These are phyloP conservation scores for Drosophila nebulosa DNA, from an alignment of 1,140 invertebrate genomes.

Conservation along the genomic window DNA sequence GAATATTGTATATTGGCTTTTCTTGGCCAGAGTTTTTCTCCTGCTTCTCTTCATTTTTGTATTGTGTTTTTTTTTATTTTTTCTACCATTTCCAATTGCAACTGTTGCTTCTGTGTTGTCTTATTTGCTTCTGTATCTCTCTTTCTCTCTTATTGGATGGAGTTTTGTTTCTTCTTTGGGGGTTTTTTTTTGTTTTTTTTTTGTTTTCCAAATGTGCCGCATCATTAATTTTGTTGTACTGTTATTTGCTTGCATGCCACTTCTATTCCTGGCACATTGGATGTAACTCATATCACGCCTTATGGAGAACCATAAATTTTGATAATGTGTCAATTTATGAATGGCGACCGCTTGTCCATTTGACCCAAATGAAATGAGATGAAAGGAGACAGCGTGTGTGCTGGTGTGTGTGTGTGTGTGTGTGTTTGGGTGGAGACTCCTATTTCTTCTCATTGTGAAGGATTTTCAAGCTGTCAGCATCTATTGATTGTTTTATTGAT, in stretches of 20 bases:
- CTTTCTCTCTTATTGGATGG: not conserved
- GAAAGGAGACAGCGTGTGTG: not conserved
- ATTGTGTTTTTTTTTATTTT: not conserved
- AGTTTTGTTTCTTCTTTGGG: conserved; percentile 6
- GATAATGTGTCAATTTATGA: conserved; percentile 79
- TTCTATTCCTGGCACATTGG: not conserved
- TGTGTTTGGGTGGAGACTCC: not conserved
- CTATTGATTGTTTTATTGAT: conserved; percentile 79
- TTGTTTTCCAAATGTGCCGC: conserved; percentile 65
- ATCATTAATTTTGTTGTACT: conserved; percentile 75
- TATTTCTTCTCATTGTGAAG: conserved; percentile 6
- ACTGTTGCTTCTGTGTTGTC: conserved; percentile 57
- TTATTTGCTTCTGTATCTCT: not conserved
- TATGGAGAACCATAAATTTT: conserved; percentile 63
- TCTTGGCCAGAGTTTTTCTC: conserved; percentile 5
- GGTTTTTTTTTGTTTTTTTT: conserved; percentile 42
- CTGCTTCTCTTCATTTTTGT: conserved; percentile 1
- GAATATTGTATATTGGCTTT: conserved; percentile 18
- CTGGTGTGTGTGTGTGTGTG: not conserved
- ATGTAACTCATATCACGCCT: conserved; percentile 61
- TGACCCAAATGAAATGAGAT: conserved; percentile 15
- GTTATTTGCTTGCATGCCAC: conserved; percentile 64
- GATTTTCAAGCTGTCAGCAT: conserved; percentile 68
- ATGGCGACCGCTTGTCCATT: conserved; percentile 51
- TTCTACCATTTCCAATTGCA: conserved; percentile 23